Evolutionary conservation across 2,888 invertebrate genomes (phyloP), one percentile per base, ranked within the genome.

Genomic region (Hypena proboscidalis): DNA sequence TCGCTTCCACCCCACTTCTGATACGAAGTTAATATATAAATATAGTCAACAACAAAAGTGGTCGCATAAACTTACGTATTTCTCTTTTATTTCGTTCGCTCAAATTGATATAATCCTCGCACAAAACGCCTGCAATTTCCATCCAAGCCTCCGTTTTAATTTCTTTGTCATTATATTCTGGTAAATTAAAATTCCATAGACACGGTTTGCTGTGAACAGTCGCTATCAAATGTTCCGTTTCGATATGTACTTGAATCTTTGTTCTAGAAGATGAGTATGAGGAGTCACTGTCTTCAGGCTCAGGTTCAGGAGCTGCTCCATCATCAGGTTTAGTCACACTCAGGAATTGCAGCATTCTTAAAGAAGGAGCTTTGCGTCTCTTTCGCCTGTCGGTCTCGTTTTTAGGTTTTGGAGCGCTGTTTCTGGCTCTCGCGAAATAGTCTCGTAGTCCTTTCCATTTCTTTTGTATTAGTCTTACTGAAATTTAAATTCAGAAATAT

Each of bases 151-250:
- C 31, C 27, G 51, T 45, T 42, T 56, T 58, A 29, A 46, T 11
- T 21, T 44, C 59, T 44, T 36, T 65, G 23, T 65, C 57, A 29
- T 38, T 55, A 27, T 64, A 56, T 34, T 64, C 55, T 33, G 35
- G 23, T 17, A 25, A 30, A 23, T 22, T 51, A 8, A 40, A 32
- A 45, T 65, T 65, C 65, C 64, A 64, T 33, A 64, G 32, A 39
- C 58, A 65, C 29, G 53, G 58, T 41, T 47, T 46, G 23, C 37
- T 58, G 27, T 64, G 49, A 45, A 64, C 53, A 48, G 54, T 57
- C 2, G 39, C 52, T 10, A 65, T 61, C 8, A 64, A 54, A 21
- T 46, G 40, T 36, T 58, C 56, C 6, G 64, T 56, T 23, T 61
- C 65, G 17, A 65, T 34, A 8, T 30, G 17, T 5, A 45, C 34